Evolutionary conservation across 1,140 invertebrate genomes (phyloP), one percentile per base, ranked within the genome.

Genomic region (Drosophila insularis): DNA sequence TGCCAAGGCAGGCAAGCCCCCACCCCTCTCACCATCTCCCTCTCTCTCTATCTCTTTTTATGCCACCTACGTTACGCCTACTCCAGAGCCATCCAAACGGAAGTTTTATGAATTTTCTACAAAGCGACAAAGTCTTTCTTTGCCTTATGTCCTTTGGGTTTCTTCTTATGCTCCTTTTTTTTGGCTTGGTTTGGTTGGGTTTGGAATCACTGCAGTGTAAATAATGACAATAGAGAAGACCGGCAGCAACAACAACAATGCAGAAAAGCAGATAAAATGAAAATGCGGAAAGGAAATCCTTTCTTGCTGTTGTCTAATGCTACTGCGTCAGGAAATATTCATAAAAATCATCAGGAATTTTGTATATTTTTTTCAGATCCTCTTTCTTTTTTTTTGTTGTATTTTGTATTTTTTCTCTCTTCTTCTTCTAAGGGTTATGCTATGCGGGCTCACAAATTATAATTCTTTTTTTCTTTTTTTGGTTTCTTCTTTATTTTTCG

Each of bases 51-150:
- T 27, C 27, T 27, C 4, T 27, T 5, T 27, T 21, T 0, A 21
- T n/a, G 17, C 43, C 43, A 50, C 43, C 43, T 50, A 50, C 43
- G 43, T 11, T 19, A 50, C 43, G 43, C 40, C 40, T 11, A 11
- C 39, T 61, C 65, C 53, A 43, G 62, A 71, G 56, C 59, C 72
- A 69, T 69, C 68, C 82, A 80, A 87, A 77, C 84, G 84, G 84
- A 89, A 89, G 84, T 89, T 89, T 89, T 89, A 89, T 89, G 84
- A 89, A 89, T 89, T 89, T 84, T 74, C 65, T 70, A 89, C 84
- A 89, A 89, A 89, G 84, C 84, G 80, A 68, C 50, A 71, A 89
- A 89, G 80, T 89, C 84, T 89, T 66, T 27, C 27, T 27, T 68
- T 68, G 23, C 32, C 17, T 56, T 14, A 14, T 78, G 69, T 85